phyloP scores from a whole-genome alignment of 2,797 vertebrate genomes.

The Erithacus rubecula region DNA sequence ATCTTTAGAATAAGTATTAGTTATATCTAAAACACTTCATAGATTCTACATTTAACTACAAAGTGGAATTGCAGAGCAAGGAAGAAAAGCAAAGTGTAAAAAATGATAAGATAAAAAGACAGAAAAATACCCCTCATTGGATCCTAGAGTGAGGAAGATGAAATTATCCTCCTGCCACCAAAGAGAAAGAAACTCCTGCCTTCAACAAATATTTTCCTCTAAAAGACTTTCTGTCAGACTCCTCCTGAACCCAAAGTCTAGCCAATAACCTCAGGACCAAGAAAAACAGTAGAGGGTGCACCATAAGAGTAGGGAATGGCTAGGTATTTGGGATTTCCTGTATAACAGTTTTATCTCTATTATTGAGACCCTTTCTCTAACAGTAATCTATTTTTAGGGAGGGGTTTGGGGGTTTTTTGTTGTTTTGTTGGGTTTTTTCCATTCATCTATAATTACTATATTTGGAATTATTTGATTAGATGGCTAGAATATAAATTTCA shows the following conservation, averaged over 20 bases:
- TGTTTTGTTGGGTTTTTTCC: background rate
- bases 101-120: background rate
- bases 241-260: background rate
- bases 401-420: rapidly evolving
- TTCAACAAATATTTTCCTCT: background rate
- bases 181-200: background rate
- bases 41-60: rapidly evolving
- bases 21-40: background rate
- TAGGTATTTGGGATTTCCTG: background rate
- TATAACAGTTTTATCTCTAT: background rate
- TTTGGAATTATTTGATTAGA: background rate
- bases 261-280: background rate
- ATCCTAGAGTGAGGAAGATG: background rate
- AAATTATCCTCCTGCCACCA: background rate
- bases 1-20: background rate
- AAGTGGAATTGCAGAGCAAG: background rate
- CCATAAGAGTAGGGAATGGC: background rate
- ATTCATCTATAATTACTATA: background rate
- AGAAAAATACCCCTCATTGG: background rate
- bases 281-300: background rate
- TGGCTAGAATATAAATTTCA: background rate
- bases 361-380: background rate
- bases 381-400: background rate
- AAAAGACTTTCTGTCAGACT: background rate
- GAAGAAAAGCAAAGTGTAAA: background rate